Conservation (phyloP, 2,888 invertebrate species). For the Chironomus tentans region DNA sequence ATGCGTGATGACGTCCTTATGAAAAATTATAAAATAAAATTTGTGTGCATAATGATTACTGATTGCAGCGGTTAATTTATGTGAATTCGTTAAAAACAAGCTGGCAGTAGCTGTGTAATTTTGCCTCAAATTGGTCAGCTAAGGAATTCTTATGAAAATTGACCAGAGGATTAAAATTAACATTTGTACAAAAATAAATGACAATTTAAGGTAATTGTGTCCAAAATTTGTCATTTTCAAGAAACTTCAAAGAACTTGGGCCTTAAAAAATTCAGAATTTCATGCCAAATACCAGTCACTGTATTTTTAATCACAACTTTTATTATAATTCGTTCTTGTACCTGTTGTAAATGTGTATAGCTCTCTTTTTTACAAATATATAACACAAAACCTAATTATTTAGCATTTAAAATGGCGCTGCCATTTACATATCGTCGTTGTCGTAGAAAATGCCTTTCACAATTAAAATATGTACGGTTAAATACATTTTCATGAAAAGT, state of each 20-base stretch:
- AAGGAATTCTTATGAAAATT: no score
- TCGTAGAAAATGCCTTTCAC: background rate
- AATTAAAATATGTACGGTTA: background rate
- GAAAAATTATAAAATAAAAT: no score
- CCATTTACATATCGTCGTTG: background rate
- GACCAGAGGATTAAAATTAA: no score
- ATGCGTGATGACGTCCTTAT: constrained; percentile 3
- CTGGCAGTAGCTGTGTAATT: no score
- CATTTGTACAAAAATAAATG: no score
- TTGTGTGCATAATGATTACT: no score
- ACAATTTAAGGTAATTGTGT: no score
- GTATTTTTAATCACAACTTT: background rate
- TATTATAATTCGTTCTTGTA: background rate
- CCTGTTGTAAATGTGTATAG: background rate
- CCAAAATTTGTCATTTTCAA: no score
- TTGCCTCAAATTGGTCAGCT: no score
- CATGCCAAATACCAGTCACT: background rate
- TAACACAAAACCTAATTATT: background rate
- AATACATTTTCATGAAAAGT: background rate
- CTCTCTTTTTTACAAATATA: background rate
- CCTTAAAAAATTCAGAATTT: background rate
- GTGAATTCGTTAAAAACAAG: no score
- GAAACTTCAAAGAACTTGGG: background rate
- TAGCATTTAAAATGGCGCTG: constrained; percentile 3
- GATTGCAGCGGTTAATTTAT: no score